Percentiles rank a stretch among this genome's conserved stretches.
phyloP scores from a whole-genome alignment of 2,113 vertebrate species.

The Bombycilla garrulus region DNA sequence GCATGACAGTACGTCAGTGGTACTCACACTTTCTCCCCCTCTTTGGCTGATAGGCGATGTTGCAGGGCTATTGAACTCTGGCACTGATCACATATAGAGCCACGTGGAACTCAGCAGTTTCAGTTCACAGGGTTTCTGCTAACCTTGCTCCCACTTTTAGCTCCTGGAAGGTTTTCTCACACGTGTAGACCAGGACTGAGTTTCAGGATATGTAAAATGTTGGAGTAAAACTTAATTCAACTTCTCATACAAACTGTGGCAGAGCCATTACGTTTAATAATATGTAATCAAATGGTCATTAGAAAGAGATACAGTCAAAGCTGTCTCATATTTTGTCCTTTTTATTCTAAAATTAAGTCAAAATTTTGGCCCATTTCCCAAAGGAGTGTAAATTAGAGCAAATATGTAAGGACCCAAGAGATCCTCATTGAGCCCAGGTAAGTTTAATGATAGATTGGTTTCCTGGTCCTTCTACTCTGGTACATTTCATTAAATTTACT shows the following conservation, averaged over 20 bases:
- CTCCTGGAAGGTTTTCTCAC: neutral
- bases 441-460: neutral
- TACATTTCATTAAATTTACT: neutral
- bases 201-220: neutral
- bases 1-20: neutral
- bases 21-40: fast-evolving
- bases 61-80: neutral
- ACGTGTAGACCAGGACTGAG: neutral
- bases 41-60: neutral
- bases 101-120: neutral
- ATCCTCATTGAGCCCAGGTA: neutral
- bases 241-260: neutral
- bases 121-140: neutral
- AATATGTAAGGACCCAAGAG: neutral
- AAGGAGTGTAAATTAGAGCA: neutral
- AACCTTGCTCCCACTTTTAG: neutral
- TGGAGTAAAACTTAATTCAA: neutral
- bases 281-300: neutral
- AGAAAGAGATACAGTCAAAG: neutral
- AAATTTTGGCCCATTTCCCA: neutral
- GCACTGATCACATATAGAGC: neutral
- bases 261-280: neutral
- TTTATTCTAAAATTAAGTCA: neutral
- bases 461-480: neutral
- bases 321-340: neutral